phyloP scores from a whole-genome alignment of 2,113 vertebrate species.

The Irena cyanogastra region DNA sequence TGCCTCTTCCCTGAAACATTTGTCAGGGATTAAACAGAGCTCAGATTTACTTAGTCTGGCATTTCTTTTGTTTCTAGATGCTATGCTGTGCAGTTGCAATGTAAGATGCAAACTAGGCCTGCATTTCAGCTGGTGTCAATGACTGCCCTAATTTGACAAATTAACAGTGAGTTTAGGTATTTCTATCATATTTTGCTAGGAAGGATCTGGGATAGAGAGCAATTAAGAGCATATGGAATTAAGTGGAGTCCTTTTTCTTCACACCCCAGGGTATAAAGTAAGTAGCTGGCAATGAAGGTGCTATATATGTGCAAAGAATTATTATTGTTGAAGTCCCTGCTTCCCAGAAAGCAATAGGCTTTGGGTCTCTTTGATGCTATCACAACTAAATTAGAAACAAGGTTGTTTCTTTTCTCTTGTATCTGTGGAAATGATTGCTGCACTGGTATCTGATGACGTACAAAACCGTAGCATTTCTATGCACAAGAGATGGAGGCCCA shows the following conservation, averaged over 20 bases:
- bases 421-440: constrained; percentile 36
- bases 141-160: constrained; percentile 53
- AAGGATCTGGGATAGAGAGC: constrained; percentile 44
- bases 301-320: constrained; percentile 39
- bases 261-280: constrained; percentile 43
- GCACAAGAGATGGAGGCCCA: neutral
- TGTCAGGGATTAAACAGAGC: constrained; percentile 41
- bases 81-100: neutral
- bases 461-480: neutral
- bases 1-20: constrained; percentile 45
- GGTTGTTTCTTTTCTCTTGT: constrained; percentile 37
- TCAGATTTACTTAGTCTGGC: constrained; percentile 53
- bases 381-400: constrained; percentile 38
- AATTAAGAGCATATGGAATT: constrained; percentile 45
- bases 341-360: constrained; percentile 45
- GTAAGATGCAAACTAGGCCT: constrained; percentile 24
- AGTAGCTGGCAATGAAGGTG: constrained; percentile 43
- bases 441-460: constrained; percentile 20
- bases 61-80: constrained; percentile 46
- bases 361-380: constrained; percentile 57
- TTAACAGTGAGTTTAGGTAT: constrained; percentile 19
- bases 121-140: neutral
- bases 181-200: constrained; percentile 22
- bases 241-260: constrained; percentile 45
- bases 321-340: constrained; percentile 37